Base-by-base conservation (phyloP, 1,140 invertebrate genomes). In the Muscidifurax raptorellus region DNA sequence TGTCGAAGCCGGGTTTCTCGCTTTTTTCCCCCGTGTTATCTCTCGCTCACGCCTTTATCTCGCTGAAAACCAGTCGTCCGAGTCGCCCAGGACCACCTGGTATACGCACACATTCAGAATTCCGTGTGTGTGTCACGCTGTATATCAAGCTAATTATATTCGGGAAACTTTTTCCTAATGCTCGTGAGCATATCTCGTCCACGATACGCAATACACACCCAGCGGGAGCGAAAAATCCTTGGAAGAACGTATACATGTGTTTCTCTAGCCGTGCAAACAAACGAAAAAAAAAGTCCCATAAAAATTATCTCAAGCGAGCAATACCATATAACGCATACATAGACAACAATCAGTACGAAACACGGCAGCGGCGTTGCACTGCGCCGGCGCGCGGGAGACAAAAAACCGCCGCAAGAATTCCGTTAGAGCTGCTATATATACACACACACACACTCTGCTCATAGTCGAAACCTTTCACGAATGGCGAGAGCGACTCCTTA, bases 11-110 rank as follows among this genome's bases (percentile, higher is more conserved):
- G 36, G 40, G 15, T 22, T 22, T 22, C 32, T 44, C n/a, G 22
- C 44, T 25, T 40, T 32, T 74, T 22, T 28, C 18, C 13, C 71
- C 30, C 72, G n/a, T 6, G 18, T 27, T 40, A 47, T 76, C 36
- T 76, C 74, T 76, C 30, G 40, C 52, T 67, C n/a, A 27, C 66
- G 30, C 5, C 3, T 59, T 44, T 71, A 47, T 67, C 67, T 44
- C 40, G 40, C 15, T 47, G 40, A 32, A 69, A 81, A 81, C 64
- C 78, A 69, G 64, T 80, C 66, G 64, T 2, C 66, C 64, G 36
- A 69, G 27, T 7, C 40, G 28, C 64, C 12, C 52, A 66, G 77
- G 15, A 69, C 12, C 64, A 80, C 52, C 76, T 66, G 47, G 52
- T 78, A 25, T 9, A 32, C 36, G 10, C 36, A 10, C 36, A 40